Percentiles rank a stretch among this genome's conserved stretches.
Conservation (phyloP, 2,888 invertebrate genomes). For the Epinotia ramella region DNA sequence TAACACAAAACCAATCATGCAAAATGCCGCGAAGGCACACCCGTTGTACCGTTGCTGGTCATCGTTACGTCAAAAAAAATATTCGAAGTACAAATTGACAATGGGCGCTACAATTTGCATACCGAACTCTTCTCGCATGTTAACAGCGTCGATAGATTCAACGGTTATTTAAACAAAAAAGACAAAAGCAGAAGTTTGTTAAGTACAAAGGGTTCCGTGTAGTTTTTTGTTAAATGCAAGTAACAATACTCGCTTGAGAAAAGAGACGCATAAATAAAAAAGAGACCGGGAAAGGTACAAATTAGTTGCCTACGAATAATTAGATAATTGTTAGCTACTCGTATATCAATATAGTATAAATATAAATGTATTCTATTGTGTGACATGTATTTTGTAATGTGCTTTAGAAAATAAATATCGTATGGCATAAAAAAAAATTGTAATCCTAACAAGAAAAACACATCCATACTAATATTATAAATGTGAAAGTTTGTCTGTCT, state of each 20-base stretch:
- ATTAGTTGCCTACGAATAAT: no score
- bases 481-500: no score
- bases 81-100: conserved; percentile 11
- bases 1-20: background rate
- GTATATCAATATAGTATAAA: no score
- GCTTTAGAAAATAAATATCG: no score
- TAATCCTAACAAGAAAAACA: no score
- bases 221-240: background rate
- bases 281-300: background rate
- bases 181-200: background rate
- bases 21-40: background rate
- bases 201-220: conserved; percentile 9
- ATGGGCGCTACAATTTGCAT: conserved; percentile 35
- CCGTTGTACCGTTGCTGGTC: background rate
- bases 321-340: background rate
- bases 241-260: background rate
- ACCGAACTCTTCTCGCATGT: conserved; percentile 35
- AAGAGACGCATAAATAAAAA: background rate
- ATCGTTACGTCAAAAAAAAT: conserved; percentile 27
- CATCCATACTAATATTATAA: no score
- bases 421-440: no score
- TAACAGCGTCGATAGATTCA: conserved; percentile 34
- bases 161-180: conserved; percentile 38
- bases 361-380: no score
- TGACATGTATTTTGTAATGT: no score